Evolutionary conservation across 2,888 invertebrate species (phyloP).

Genomic region (Dromius quadrimaculatus): DNA sequence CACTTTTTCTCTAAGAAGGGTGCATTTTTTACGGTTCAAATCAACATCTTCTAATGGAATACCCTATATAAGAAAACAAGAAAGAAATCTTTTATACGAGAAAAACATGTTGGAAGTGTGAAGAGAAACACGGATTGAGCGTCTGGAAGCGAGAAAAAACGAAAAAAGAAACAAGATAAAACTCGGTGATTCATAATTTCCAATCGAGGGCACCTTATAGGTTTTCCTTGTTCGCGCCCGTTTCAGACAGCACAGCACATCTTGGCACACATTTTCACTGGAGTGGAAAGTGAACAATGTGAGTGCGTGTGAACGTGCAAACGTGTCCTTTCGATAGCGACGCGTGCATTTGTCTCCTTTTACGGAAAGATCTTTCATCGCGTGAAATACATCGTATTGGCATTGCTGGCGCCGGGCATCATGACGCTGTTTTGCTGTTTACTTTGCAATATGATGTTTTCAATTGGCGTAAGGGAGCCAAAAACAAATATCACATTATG

Average conservation of each 20-base stretch:
- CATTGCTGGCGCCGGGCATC: slow-evolving; percentile 15
- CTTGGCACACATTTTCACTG: background rate
- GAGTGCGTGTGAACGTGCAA: slow-evolving; percentile 19
- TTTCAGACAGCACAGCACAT: background rate
- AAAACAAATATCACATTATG: no score
- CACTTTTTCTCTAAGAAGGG: no score
- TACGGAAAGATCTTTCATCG: slow-evolving; percentile 23
- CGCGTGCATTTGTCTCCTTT: slow-evolving; percentile 35
- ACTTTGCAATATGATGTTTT: no score
- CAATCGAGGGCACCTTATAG: slow-evolving; percentile 21
- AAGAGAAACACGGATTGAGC: slow-evolving; percentile 2
- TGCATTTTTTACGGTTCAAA: no score
- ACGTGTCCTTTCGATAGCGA: slow-evolving; percentile 36
- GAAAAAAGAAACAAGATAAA: slow-evolving; percentile 30
- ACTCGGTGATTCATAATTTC: slow-evolving; percentile 30
- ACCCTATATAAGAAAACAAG: slow-evolving; percentile 13
- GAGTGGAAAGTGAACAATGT: slow-evolving; percentile 13
- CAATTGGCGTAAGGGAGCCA: no score
- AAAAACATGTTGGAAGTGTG: slow-evolving; percentile 26
- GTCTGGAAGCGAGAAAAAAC: background rate
- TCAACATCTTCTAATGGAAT: no score
- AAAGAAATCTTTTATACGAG: slow-evolving; percentile 27
- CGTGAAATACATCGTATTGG: slow-evolving; percentile 4
- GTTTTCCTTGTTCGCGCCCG: slow-evolving; percentile 1
- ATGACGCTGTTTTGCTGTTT: slow-evolving; percentile 15